These are phyloP conservation scores for Diadumene lineata DNA, from an alignment of 92 coral and sea anemone genomes.

Conservation along the genomic window DNA sequence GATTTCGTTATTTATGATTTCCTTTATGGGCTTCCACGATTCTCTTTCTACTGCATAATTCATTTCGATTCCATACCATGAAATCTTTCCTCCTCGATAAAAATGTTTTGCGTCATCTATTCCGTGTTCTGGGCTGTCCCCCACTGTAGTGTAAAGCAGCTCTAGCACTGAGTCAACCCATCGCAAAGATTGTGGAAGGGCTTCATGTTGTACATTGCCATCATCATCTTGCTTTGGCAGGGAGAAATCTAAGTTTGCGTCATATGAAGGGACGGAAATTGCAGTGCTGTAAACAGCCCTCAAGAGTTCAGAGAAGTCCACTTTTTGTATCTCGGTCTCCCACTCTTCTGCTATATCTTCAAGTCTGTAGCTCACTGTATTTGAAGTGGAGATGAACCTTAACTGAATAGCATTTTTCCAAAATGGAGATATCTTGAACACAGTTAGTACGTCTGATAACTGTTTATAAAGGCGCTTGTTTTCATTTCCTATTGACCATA, in stretches of 20 bases:
- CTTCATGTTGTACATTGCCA: not conserved
- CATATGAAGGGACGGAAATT: constrained; percentile 26
- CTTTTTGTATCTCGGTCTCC: constrained; percentile 18
- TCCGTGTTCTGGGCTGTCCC: constrained; percentile 49
- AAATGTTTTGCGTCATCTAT: constrained; percentile 59
- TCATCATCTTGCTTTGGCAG: constrained; percentile 45
- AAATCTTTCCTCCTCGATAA: constrained; percentile 68
- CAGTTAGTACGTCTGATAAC: constrained; percentile 27
- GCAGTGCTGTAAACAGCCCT: constrained; percentile 47
- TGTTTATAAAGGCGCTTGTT: constrained; percentile 33
- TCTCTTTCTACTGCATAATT: constrained; percentile 63
- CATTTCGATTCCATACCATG: constrained; percentile 64
- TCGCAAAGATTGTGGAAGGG: constrained; percentile 45
- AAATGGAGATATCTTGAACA: constrained; percentile 27
- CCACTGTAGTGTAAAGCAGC: constrained; percentile 49
- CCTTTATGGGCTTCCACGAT: constrained; percentile 36
- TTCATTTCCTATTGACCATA: constrained; percentile 42
- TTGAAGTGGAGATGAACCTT: constrained; percentile 35
- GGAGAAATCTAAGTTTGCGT: constrained; percentile 54
- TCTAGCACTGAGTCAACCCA: constrained; percentile 61
- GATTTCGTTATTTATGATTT: constrained; percentile 28
- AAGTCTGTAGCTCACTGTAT: constrained; percentile 17
- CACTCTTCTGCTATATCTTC: constrained; percentile 62
- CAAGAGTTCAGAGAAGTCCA: constrained; percentile 43
- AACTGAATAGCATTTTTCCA: constrained; percentile 38